Conservation (phyloP, 2,797 vertebrate genomes). For the Cryptoprocta ferox region DNA sequence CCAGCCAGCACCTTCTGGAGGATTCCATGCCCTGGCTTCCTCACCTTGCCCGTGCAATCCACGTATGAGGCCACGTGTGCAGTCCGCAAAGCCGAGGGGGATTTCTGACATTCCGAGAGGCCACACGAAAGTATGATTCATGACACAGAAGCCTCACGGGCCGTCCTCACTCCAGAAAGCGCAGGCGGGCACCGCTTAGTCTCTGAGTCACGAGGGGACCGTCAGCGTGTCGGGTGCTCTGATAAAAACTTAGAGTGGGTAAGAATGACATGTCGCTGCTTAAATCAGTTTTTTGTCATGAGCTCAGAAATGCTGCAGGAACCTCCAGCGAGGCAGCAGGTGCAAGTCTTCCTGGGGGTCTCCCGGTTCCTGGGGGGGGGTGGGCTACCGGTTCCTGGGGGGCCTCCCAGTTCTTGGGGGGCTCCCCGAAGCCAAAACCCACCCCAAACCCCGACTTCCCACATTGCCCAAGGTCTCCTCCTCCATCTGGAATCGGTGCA, state of each 20-base stretch:
- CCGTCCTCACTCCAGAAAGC: background rate
- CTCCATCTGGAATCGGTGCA: accelerated
- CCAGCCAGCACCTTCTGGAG: too few species aligned
- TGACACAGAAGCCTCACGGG: background rate
- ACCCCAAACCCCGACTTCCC: accelerated
- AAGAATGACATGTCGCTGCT: too few species aligned
- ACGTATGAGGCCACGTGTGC: accelerated
- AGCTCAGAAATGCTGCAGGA: background rate
- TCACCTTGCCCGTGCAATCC: background rate
- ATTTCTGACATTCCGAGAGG: accelerated
- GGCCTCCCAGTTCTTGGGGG: too few species aligned
- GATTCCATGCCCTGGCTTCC: background rate
- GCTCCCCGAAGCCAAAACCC: background rate
- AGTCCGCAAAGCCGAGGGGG: accelerated
- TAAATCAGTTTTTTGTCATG: background rate
- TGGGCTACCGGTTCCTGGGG: too few species aligned
- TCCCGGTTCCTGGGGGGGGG: too few species aligned
- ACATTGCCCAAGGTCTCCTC: accelerated
- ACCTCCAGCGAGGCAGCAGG: background rate
- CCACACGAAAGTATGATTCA: accelerated
- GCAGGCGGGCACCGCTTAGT: too few species aligned
- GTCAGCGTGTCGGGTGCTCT: too few species aligned
- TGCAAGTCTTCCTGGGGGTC: accelerated
- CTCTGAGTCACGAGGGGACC: too few species aligned
- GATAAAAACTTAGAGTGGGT: too few species aligned